Base-by-base conservation (phyloP, 2,888 invertebrate species). In the Halocaridina rubra region DNA sequence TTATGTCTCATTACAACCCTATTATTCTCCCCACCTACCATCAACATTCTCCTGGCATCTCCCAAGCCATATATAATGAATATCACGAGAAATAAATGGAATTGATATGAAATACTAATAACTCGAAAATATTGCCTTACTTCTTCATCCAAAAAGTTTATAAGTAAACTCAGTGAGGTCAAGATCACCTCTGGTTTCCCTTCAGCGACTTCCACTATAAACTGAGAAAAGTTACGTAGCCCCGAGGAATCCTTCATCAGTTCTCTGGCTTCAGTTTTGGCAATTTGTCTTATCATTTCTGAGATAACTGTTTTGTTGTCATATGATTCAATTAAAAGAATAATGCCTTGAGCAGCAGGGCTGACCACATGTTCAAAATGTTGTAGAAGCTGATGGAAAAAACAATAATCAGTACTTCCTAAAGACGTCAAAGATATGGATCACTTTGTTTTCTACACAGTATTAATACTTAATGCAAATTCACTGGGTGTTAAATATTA, bases 231-330 rank as follows among this genome's bases (percentile, higher is more conserved):
- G 10, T 91, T 86, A 8, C 89, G 88, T 27, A 89, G 88, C 4
- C 88, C 89, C 10, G 88, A 86, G 3, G 88, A 57, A 24, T 87
- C 88, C 30, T 86, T 87, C 64, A 77, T 53, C 2, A 92, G 90
- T 88, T 94, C 93, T 71, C 92, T 91, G 8, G 92, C 91, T 89
- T 95, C 93, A 84, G 94, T 94, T 90, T 94, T 94, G 0, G 94
- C 94, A 87, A 96, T 94, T 91, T 95, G 95, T 77, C 93, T 92
- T 7, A 95, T 93, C 90, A 96, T 93, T 90, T 95, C 95, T 86
- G 93, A 93, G 57, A 96, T 93, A 89, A 96, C 93, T 78, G 94
- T 93, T 85, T 93, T 94, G 88, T 94, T 93, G 13, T 93, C 93
- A 91, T 93, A 95, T 74, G 94, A 93, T 88, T 92, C 92, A 1